Percentiles rank a stretch among this genome's conserved stretches.
These are phyloP conservation scores for Trissolcus brochymenae DNA, from an alignment of 2,888 invertebrate genomes.

Conservation along the genomic window DNA sequence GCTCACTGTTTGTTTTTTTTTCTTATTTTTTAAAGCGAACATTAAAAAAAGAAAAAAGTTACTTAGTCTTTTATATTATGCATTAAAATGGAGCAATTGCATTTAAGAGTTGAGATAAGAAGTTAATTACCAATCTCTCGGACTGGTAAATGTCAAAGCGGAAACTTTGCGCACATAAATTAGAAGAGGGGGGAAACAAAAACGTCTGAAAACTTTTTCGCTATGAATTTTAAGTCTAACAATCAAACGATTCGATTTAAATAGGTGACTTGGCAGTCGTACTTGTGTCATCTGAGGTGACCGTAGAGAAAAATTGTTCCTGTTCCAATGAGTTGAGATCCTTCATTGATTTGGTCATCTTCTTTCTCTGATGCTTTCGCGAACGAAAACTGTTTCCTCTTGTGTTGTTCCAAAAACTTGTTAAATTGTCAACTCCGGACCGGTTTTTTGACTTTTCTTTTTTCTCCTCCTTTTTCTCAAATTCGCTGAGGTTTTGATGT, in stretches of 20 bases:
- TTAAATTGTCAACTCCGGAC: conserved; percentile 64
- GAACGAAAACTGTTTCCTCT: conserved; percentile 63
- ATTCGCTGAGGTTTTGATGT: conserved; percentile 10
- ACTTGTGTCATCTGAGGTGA: conserved; percentile 66
- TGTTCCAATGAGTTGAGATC: conserved; percentile 59
- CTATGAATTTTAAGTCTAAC: not conserved
- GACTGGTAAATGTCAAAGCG: not conserved
- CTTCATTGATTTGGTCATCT: conserved; percentile 60
- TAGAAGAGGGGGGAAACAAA: too few species aligned
- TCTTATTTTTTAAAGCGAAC: too few species aligned
- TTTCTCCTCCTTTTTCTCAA: not conserved
- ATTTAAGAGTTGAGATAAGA: too few species aligned
- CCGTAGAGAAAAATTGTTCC: conserved; percentile 56
- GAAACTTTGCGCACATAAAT: not conserved
- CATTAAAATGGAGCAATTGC: too few species aligned
- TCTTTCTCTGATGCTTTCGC: conserved; percentile 61
- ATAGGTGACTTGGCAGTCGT: conserved; percentile 29
- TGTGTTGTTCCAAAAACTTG: conserved; percentile 63
- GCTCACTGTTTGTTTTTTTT: too few species aligned
- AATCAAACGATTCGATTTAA: not conserved
- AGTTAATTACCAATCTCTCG: conserved; percentile 6
- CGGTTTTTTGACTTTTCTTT: conserved; percentile 41
- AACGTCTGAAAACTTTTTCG: not conserved
- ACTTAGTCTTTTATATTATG: too few species aligned
- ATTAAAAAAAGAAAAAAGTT: too few species aligned